Evolutionary conservation across 2,113 vertebrate genomes (phyloP).

Genomic region (Ictalurus punctatus): DNA sequence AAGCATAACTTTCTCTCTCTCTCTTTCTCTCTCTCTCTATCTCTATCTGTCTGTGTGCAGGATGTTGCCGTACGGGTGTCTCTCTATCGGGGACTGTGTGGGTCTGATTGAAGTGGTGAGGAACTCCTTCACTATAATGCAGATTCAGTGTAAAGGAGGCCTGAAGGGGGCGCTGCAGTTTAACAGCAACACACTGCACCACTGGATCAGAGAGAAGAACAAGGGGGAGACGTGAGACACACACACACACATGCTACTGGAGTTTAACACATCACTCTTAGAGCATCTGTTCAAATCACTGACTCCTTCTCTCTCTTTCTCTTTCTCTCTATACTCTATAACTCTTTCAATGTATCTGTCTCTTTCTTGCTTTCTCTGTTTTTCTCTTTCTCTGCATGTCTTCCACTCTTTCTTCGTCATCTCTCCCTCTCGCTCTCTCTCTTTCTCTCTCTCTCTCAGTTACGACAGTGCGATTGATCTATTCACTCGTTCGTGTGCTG

Average conservation of each 20-base stretch:
- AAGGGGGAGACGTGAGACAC: constrained; percentile 69
- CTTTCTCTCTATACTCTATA: not conserved
- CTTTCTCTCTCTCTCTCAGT: constrained; percentile 54
- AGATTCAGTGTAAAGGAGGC: constrained; percentile 77
- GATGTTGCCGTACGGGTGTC: constrained; percentile 71
- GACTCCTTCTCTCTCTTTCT: not conserved
- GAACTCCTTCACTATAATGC: constrained; percentile 73
- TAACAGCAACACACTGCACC: constrained; percentile 78
- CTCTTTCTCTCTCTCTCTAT: constrained; percentile 1
- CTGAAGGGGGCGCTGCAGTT: constrained; percentile 80
- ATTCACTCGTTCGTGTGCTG: constrained; percentile 77
- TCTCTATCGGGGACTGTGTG: constrained; percentile 71
- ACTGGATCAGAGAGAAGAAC: constrained; percentile 81
- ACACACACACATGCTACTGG: not conserved
- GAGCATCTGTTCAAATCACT: not conserved
- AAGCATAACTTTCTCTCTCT: not conserved
- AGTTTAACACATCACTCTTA: not conserved
- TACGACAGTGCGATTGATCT: constrained; percentile 77
- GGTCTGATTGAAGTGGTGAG: constrained; percentile 72
- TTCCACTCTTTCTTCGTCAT: not conserved
- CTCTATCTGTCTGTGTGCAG: constrained; percentile 43
- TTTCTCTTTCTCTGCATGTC: not conserved
- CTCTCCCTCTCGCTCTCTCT: constrained; percentile 14
- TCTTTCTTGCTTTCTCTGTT: not conserved
- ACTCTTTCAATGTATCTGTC: not conserved